Percentiles rank a stretch among this genome's conserved stretches.
Evolutionary conservation across 1,140 invertebrate genomes (phyloP).

Genomic region (Euschistus heros): DNA sequence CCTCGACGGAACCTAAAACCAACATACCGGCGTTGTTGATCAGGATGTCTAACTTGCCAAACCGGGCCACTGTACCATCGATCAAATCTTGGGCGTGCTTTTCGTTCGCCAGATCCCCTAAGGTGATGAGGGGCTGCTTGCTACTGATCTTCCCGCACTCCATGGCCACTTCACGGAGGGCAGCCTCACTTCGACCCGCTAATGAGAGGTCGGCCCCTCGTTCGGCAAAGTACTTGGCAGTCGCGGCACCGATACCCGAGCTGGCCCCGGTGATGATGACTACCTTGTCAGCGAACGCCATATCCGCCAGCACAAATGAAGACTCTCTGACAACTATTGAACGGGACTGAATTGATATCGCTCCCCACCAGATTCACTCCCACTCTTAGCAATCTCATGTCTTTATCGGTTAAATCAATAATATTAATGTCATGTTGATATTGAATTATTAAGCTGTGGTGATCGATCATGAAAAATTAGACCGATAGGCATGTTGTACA

Average conservation of each 20-base stretch:
- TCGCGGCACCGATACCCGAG: constrained; percentile 75
- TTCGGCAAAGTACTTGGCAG: constrained; percentile 62
- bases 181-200: constrained; percentile 61
- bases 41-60: constrained; percentile 41
- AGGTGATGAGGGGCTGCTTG: constrained; percentile 41
- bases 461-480: too few relatives aligned
- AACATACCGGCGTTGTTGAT: constrained; percentile 19
- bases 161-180: constrained; percentile 49
- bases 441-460: too few relatives aligned
- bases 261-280: constrained; percentile 65
- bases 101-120: constrained; percentile 65
- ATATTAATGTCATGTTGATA: too few relatives aligned
- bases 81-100: constrained; percentile 60
- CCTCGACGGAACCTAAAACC: constrained; percentile 71
- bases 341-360: too few relatives aligned
- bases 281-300: constrained; percentile 54
- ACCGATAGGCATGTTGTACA: too few relatives aligned
- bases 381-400: too few relatives aligned
- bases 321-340: too few relatives aligned
- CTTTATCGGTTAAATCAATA: too few relatives aligned
- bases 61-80: constrained; percentile 54
- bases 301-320: constrained; percentile 24
- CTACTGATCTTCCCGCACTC: constrained; percentile 44
- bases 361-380: too few relatives aligned
- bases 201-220: constrained; percentile 58